Evolutionary conservation across 2,113 vertebrate genomes (phyloP).

Genomic region (Cephalophus harveyi): DNA sequence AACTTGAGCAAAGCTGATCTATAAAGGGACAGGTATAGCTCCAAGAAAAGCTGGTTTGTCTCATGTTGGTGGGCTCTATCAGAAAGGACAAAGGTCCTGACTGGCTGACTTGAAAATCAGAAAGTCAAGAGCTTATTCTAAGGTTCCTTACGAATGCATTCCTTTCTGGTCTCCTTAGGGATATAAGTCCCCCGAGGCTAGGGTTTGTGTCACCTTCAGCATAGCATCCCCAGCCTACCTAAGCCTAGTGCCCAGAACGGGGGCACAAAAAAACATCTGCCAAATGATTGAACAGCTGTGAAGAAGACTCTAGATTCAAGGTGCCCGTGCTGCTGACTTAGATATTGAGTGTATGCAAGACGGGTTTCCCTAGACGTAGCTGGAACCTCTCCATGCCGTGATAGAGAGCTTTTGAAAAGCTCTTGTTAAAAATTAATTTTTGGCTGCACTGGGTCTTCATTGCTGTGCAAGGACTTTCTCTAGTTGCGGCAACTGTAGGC

Average conservation of each 20-base stretch:
- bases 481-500: background rate
- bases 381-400: background rate
- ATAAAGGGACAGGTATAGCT: background rate
- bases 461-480: background rate
- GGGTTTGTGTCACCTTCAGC: background rate
- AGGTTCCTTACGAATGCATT: too few species aligned
- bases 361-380: background rate
- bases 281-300: background rate
- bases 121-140: background rate
- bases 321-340: background rate
- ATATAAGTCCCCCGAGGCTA: fast-evolving
- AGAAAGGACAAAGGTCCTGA: background rate
- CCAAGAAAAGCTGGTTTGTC: background rate
- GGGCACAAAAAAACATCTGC: background rate
- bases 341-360: background rate
- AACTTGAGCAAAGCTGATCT: background rate
- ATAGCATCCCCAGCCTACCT: background rate
- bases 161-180: background rate
- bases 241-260: background rate
- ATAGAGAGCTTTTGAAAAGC: background rate
- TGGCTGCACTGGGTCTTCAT: background rate
- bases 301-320: background rate
- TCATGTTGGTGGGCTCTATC: background rate
- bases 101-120: background rate
- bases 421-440: background rate